Base-by-base conservation (phyloP, 1,140 invertebrate species). In the Babylonia areolata region DNA sequence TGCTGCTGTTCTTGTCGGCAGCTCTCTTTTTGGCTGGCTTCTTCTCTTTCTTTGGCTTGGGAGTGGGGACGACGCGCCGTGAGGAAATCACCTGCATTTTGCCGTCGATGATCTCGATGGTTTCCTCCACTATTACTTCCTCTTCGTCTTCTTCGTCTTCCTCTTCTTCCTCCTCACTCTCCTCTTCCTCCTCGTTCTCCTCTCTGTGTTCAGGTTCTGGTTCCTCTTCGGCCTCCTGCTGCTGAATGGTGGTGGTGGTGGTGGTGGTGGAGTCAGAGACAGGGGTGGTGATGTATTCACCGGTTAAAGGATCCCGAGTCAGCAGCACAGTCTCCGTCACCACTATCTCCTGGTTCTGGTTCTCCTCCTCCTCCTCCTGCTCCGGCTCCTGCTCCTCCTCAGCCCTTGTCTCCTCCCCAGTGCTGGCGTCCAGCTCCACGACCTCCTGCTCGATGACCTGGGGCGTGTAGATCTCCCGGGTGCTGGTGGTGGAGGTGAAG, bases 391-490 rank as follows among this genome's bases (percentile, higher is more conserved):
- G 15, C 33, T 78, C 20, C 20, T 51, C 46, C 20, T 51, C 46
- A 20, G 6, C 20, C 9, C 20, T 11, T 20, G 20, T 51, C 20
- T 51, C 46, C 46, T 51, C 9, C 46, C 20, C 20, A 20, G 9
- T n/a, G 28, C 5, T 23, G 15, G 5, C 58, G 15, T 28, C 58
- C 23, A 73, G 37, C 46, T 73, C 69, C n/a, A n/a, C 37, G 5
- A 46, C 12, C n/a, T 20, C 69, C 64, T 42, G 40, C 42, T 88
- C 87, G 11, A 84, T 73, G 0, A 71, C 58, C 75, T 87, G 86
- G 0, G 89, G 89, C 11, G 37, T 51, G 83, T 86, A 89, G 12
- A 89, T 86, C 17, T 28, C 39, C 12, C 12, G 80, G 2, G 77
- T 39, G 39, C 69, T 42, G 31, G 31, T 54, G 6, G 42, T 39